Percentiles rank a stretch among this genome's conserved stretches.
Evolutionary conservation across 2,888 invertebrate genomes (phyloP).

Genomic region (Macaria liturata): DNA sequence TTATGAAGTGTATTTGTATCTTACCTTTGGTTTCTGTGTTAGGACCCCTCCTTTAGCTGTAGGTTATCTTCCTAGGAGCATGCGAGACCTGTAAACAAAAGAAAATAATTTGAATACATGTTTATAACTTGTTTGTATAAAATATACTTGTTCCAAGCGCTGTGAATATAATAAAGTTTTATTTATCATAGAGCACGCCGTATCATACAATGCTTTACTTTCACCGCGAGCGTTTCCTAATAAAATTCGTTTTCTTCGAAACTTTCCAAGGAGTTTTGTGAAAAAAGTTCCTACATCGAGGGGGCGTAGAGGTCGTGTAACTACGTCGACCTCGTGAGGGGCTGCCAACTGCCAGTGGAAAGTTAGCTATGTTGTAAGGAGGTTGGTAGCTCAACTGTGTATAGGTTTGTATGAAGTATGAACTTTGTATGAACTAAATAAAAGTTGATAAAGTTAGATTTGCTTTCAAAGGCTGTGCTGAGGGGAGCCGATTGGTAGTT

Average conservation of each 20-base stretch:
- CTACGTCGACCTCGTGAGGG: constrained; percentile 34
- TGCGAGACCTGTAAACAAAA: constrained; percentile 68
- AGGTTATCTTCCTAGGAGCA: constrained; percentile 58
- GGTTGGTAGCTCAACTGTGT: constrained; percentile 1
- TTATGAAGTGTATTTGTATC: too few relatives aligned
- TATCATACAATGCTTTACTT: background rate
- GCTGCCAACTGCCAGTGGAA: constrained; percentile 39
- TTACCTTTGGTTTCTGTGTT: constrained; percentile 58
- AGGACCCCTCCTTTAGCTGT: constrained; percentile 41
- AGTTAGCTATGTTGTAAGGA: constrained; percentile 37
- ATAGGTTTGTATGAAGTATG: too few relatives aligned
- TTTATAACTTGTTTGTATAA: too few relatives aligned
- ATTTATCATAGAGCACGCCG: background rate
- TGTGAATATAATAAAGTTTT: too few relatives aligned
- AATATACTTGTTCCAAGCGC: too few relatives aligned
- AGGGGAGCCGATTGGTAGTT: too few relatives aligned
- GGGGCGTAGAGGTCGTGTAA: constrained; percentile 33
- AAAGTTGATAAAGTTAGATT: too few relatives aligned
- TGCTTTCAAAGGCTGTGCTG: too few relatives aligned
- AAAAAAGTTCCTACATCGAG: constrained; percentile 29
- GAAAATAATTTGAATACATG: constrained; percentile 1
- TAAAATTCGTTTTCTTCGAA: constrained; percentile 13
- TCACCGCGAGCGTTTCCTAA: background rate
- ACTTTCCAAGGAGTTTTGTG: constrained; percentile 15
- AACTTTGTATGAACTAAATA: too few relatives aligned